A percentile compares a stretch with the other conserved stretches of the same genome.
Conservation (phyloP, 2,113 vertebrate genomes). For the Hystrix brachyura region DNA sequence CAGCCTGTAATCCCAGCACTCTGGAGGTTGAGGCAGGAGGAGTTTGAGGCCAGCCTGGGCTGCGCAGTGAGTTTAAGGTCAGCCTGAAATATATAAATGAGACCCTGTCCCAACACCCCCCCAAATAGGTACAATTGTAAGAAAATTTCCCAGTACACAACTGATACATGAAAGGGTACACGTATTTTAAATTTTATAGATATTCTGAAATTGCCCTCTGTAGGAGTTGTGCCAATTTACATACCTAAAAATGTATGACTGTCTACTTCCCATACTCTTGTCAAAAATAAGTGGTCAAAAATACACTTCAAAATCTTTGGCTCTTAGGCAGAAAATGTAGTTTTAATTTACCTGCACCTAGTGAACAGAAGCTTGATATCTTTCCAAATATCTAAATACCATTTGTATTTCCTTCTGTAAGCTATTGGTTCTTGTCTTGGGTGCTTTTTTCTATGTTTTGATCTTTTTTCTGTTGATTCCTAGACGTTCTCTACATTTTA, state of each 20-base stretch:
- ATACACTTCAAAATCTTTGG: not conserved
- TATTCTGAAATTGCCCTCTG: slow-evolving; percentile 11
- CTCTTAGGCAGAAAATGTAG: not conserved
- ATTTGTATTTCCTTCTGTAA: slow-evolving; percentile 31
- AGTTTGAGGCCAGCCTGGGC: not conserved
- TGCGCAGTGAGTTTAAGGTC: not conserved
- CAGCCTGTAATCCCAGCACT: not conserved
- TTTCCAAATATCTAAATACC: not conserved
- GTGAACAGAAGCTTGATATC: not conserved
- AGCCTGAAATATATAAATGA: too few relatives aligned
- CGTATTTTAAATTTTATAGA: slow-evolving; percentile 1
- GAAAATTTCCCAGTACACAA: slow-evolving; percentile 28
- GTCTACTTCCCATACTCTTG: not conserved
- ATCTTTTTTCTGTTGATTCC: slow-evolving; percentile 18
- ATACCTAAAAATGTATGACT: slow-evolving; percentile 3
- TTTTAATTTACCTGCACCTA: slow-evolving; percentile 35
- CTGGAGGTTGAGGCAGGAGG: not conserved
- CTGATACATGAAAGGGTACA: not conserved
- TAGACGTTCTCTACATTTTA: slow-evolving; percentile 53
- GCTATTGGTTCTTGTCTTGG: not conserved
- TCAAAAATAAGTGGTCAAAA: slow-evolving; percentile 59
- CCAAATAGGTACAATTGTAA: not conserved
- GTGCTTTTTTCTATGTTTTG: not conserved
- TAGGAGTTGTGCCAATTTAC: not conserved
- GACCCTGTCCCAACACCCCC: not conserved